Evolutionary conservation across 2,797 vertebrate genomes (phyloP), one percentile per base, ranked within the genome.

Genomic region (Smutsia gigantea): DNA sequence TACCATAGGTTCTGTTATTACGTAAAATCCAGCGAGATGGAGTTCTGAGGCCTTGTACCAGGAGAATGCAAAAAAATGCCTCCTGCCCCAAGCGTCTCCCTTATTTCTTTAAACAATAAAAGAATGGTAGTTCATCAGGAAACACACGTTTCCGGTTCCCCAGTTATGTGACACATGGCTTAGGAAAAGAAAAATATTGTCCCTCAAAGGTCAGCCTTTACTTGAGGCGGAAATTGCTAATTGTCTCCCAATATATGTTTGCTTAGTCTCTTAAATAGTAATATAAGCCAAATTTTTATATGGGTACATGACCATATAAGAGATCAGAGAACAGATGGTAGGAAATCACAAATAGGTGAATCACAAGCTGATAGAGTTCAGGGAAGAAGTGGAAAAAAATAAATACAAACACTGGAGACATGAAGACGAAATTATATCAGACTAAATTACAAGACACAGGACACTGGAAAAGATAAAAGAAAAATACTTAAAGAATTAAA

Each of bases 291-390:
- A 42, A 68, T 7, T 57, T 93, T 91, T 90, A 53, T 49, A 77
- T 25, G 25, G 31, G 2, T 8, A 37, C 29, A 46, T 42, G 18
- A 19, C 25, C 37, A 34, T 12, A 23, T 51, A 92, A 83, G 19
- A 88, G 18, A 81, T 59, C 37, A 96, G 37, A 87, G 23, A 79
- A 64, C 19, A 94, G 21, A 59, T 19, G 23, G 34, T 63, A 68
- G 93, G 23, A 57, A 95, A 77, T 89, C 2, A 81, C 88, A 75
- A 89, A 69, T 14, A 85, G 34, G 49, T 75, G 23, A 75, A 82
- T 82, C 4, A 21, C 37, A 27, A 46, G n/a, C 19, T 81, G 31
- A 71, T 49, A 71, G 42, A 93, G 2, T 77, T 91, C 49, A 87
- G 51, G 46, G 86, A 94, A 87, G 29, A 13, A 25, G 21, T 15